Percentiles rank a stretch among this genome's conserved stretches.
Conservation (phyloP, 2,888 invertebrate genomes). For the Drosophila lacicola region DNA sequence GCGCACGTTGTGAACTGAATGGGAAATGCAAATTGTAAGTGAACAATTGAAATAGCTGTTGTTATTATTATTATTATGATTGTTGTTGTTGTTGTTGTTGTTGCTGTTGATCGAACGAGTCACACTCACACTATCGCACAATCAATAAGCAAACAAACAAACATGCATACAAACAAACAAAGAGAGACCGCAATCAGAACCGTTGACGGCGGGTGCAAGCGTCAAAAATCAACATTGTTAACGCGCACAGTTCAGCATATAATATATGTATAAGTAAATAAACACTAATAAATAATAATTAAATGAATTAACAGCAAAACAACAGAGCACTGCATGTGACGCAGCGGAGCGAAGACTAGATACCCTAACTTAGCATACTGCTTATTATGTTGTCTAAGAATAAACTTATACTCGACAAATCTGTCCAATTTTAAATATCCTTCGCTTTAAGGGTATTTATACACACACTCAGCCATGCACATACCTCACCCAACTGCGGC, state of each 20-base stretch:
- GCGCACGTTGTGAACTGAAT: conserved; percentile 35
- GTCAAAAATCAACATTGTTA: conserved; percentile 67
- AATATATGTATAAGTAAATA: conserved; percentile 54
- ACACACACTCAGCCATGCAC: conserved; percentile 1
- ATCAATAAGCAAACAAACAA: conserved; percentile 36
- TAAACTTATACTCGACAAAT: not conserved
- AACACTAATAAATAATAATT: conserved; percentile 75
- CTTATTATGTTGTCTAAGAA: not conserved
- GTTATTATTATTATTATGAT: conserved; percentile 17
- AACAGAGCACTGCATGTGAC: conserved; percentile 26
- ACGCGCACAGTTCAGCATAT: conserved; percentile 39
- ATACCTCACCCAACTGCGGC: conserved; percentile 32
- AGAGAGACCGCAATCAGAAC: conserved; percentile 54
- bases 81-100: conserved; percentile 29
- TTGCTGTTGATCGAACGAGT: conserved; percentile 16
- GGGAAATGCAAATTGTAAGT: conserved; percentile 59
- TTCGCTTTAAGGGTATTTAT: conserved; percentile 25
- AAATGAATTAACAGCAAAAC: conserved; percentile 68
- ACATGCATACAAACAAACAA: conserved; percentile 38
- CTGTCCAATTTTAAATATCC: conserved; percentile 23
- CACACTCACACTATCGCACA: conserved; percentile 15
- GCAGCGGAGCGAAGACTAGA: conserved; percentile 18
- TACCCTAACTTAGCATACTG: conserved; percentile 9
- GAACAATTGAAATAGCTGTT: conserved; percentile 55
- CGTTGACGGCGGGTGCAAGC: conserved; percentile 54